These are phyloP conservation scores for Regulus satrapa DNA, from an alignment of 2,113 vertebrate genomes.

Conservation along the genomic window DNA sequence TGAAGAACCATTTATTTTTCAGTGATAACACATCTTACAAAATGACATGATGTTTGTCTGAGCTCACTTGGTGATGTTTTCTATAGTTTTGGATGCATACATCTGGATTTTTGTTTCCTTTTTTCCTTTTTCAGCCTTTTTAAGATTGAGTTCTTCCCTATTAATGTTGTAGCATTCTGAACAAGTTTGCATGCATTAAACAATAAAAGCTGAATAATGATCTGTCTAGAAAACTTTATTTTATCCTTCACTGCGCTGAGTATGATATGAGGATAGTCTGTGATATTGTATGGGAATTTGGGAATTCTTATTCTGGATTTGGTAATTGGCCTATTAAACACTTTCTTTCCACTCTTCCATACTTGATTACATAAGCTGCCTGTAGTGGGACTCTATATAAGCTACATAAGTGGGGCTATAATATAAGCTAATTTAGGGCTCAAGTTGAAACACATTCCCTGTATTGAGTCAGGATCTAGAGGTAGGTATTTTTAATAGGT, in stretches of 20 bases:
- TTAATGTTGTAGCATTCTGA: rapidly evolving
- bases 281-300: background rate
- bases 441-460: background rate
- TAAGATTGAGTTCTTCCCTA: background rate
- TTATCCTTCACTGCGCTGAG: background rate
- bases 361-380: background rate
- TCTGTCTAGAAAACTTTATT: background rate
- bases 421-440: background rate
- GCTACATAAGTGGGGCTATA: too few relatives aligned
- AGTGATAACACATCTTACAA: background rate
- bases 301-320: background rate
- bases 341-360: background rate
- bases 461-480: background rate
- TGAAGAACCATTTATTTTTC: background rate
- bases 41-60: background rate
- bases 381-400: background rate
- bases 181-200: background rate
- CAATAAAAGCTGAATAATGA: background rate
- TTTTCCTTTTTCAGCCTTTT: background rate
- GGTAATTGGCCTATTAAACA: background rate
- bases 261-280: background rate
- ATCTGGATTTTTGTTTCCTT: background rate
- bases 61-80: background rate
- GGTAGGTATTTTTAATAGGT: background rate
- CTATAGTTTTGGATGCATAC: background rate